Base-by-base conservation (phyloP, 2,888 invertebrate genomes). In the Slavum lentiscoides region DNA sequence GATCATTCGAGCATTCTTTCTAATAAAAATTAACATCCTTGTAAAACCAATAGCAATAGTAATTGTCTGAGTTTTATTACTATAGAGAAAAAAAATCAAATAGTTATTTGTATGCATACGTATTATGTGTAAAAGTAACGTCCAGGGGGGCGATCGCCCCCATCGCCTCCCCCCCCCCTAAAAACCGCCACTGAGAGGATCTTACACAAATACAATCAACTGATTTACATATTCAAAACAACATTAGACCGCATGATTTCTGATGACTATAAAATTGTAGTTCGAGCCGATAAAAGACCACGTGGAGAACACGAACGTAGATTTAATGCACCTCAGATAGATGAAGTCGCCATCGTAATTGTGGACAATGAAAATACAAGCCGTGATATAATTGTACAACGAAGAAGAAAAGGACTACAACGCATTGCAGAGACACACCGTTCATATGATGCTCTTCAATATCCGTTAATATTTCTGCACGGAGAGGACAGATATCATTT, bases 221-320 rank as follows among this genome's bases (percentile, higher is more conserved):
- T n/a, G 9, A 6, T 55, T 58, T 8, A 58, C 30, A 19, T 61
- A 13, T 61, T 61, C 23, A 61, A 61, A 23, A 61, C 21, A 13
- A 8, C 23, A 1, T 13, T 61, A 13, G 61, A 23, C 9, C 15
- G 23, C 9, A 61, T 61, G 61, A 11, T 19, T 13, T 39, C 68
- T 15, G 68, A 68, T 37, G 19, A 37, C 39, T 37, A 68, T 68
- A 68, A 68, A 15, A 68, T 68, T 39, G 68, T 68, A 17, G 23
- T 68, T 68, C 49, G 68, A 68, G 68, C 43, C 17, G 39, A 39
- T 19, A 68, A 68, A 68, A 68, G 30, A 68, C 68, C 68, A 37
- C 39, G 0, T 23, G 17, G 68, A 39, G 39, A 68, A 39, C 68
- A 68, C 39, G 37, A 37, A 39, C 30, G 39, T 6, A 68, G 68